These are phyloP conservation scores for Drosophila niveifrons DNA, from an alignment of 2,888 invertebrate species.

Conservation along the genomic window DNA sequence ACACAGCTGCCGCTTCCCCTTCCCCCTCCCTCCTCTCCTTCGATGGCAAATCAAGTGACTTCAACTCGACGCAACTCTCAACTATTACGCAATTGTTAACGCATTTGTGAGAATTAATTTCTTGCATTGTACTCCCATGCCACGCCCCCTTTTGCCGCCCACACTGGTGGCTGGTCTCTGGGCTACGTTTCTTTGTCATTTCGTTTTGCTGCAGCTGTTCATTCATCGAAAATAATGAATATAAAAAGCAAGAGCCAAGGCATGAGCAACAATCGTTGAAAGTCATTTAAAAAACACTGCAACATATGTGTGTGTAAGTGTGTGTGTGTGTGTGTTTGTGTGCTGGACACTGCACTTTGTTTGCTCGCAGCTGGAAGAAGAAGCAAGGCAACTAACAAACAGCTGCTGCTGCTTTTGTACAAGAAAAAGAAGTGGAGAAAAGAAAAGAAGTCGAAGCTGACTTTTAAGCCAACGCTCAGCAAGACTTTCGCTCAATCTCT, in stretches of 20 bases:
- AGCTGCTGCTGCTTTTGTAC: conserved; percentile 17
- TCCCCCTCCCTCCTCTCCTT: background rate
- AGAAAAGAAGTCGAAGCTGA: background rate
- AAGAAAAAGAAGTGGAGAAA: too few relatives aligned
- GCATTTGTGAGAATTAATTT: conserved; percentile 61
- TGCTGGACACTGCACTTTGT: conserved; percentile 45
- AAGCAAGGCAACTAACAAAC: conserved; percentile 2
- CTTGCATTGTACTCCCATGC: conserved; percentile 30
- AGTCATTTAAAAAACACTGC: conserved; percentile 66
- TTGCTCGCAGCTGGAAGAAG: conserved; percentile 23
- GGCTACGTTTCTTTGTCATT: conserved; percentile 30
- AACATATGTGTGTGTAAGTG: background rate
- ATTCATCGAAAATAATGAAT: conserved; percentile 67
- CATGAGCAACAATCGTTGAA: conserved; percentile 43
- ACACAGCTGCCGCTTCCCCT: conserved; percentile 4
- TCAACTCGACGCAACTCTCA: conserved; percentile 19
- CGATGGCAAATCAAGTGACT: conserved; percentile 23
- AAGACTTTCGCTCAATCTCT: conserved; percentile 17
- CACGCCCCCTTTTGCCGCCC: background rate
- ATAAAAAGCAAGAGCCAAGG: conserved; percentile 35
- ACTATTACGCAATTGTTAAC: conserved; percentile 61
- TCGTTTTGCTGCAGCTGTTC: conserved; percentile 48
- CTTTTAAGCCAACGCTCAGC: conserved; percentile 14
- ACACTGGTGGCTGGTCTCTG: background rate
- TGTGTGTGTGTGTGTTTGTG: conserved; percentile 6